Evolutionary conservation across 2,797 vertebrate species (phyloP).

Genomic region (Notolepis coatsorum): DNA sequence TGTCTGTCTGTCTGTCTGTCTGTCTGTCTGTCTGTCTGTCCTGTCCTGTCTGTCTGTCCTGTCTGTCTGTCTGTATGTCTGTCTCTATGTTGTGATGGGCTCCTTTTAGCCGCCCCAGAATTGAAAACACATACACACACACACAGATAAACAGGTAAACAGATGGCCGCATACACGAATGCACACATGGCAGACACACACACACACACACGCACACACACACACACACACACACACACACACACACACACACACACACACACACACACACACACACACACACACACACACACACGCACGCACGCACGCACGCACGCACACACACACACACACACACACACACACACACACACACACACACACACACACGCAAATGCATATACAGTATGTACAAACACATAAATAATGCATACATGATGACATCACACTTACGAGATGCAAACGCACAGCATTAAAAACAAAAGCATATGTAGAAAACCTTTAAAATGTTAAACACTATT

Average conservation of each 20-base stretch:
- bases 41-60: slow-evolving; percentile 10
- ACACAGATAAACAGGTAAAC: slow-evolving; percentile 21
- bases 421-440: too few relatives aligned
- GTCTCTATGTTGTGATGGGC: slow-evolving; percentile 18
- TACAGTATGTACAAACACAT: too few relatives aligned
- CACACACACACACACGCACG: neutral
- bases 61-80: slow-evolving; percentile 33
- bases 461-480: too few relatives aligned
- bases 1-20: neutral
- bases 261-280: neutral
- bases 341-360: too few relatives aligned
- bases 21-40: neutral
- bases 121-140: slow-evolving; percentile 7
- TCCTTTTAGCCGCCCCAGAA: too few relatives aligned
- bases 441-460: too few relatives aligned
- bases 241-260: slow-evolving; percentile 77
- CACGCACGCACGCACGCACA: neutral
- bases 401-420: too few relatives aligned
- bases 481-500: too few relatives aligned
- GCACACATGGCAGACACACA: slow-evolving; percentile 19
- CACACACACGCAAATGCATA: too few relatives aligned
- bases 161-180: slow-evolving; percentile 3
- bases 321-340: too few relatives aligned
- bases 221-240: slow-evolving; percentile 81
- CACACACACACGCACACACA: slow-evolving; percentile 33